Percentiles rank a stretch among this genome's conserved stretches.
Evolutionary conservation across 2,113 vertebrate genomes (phyloP).

Genomic region (Protomyctophum bolini): DNA sequence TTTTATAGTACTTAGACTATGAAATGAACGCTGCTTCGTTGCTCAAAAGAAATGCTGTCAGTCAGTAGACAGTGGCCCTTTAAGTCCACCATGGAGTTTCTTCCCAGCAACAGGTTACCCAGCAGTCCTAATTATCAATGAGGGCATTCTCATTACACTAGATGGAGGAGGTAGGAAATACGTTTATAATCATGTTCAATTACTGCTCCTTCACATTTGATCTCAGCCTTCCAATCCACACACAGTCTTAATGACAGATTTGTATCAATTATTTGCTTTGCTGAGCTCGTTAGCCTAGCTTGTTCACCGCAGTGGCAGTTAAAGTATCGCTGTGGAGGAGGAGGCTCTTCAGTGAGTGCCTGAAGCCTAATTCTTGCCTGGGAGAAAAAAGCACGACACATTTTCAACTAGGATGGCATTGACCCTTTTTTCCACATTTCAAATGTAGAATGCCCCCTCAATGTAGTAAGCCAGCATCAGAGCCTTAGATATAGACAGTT

Average conservation of each 20-base stretch:
- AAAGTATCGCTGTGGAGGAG: slow-evolving; percentile 52
- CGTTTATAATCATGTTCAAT: slow-evolving; percentile 81
- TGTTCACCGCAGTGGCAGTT: slow-evolving; percentile 64
- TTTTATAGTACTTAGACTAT: too few relatives aligned
- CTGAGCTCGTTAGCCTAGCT: slow-evolving; percentile 73
- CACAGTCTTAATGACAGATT: slow-evolving; percentile 79
- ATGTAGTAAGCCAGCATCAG: too few relatives aligned
- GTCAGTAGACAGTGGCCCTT: slow-evolving; percentile 5
- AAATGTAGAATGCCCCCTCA: too few relatives aligned
- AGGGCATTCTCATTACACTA: slow-evolving; percentile 63
- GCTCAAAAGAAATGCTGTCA: too few relatives aligned
- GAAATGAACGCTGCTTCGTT: too few relatives aligned
- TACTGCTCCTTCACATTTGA: slow-evolving; percentile 79
- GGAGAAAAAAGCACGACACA: too few relatives aligned
- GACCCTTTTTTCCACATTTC: slow-evolving; percentile 11
- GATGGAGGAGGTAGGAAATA: slow-evolving; percentile 74
- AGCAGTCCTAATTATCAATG: slow-evolving; percentile 69
- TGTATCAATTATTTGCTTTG: slow-evolving; percentile 84
- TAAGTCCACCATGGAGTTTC: slow-evolving; percentile 4
- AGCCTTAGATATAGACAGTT: too few relatives aligned
- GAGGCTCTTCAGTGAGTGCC: too few relatives aligned
- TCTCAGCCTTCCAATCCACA: slow-evolving; percentile 57
- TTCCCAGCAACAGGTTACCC: slow-evolving; percentile 46
- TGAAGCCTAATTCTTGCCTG: too few relatives aligned
- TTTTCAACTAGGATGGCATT: slow-evolving; percentile 3